Base-by-base conservation (phyloP, 1,140 invertebrate genomes). In the Anoplolepis gracilipes region DNA sequence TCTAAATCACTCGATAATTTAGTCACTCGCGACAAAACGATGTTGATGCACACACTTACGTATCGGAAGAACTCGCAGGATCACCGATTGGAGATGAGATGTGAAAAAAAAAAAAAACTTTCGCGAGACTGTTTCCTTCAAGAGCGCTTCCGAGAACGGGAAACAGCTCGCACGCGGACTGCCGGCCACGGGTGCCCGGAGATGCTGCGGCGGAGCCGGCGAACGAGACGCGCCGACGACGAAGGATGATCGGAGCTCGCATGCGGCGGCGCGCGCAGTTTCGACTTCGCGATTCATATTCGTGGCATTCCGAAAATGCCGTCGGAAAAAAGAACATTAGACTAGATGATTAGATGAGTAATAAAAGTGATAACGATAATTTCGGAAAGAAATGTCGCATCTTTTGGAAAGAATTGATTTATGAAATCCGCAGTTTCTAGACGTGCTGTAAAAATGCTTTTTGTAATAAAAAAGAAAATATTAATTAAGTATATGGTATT, bases 121-220 rank as follows among this genome's bases (percentile, higher is more conserved):
- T 25, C 30, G 61, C 30, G 59, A 19, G 11, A 55, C 36, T 36
- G 13, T 22, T 85, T 36, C 22, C n/a, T 53, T 72, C 53, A 5
- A 55, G 62, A 55, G 49, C 78, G 46, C 61, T 87, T 70, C 75
- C 46, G 70, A 25, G 76, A 79, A 16, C 57, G 61, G 78, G 53
- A 59, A 88, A 88, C 75, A 36, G 28, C 39, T 88, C 75, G 86
- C 69, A 75, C 72, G 55, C 76, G 65, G 57, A 89, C 87, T 89
- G 84, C 61, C 76, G 75, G 30, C 57, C 86, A 67, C 84, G 64
- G 62, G 22, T 61, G 59, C 55, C 55, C 67, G 53, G 16, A 76
- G 59, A 77, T 67, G 67, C 86, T 59, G 73, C 86, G 82, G 39
- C 65, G 84, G 57, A 65, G 67, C 86, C 67, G 84, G 46, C 61